phyloP scores from a whole-genome alignment of 2,113 vertebrate genomes.

The Leptobrachium ailaonicum region DNA sequence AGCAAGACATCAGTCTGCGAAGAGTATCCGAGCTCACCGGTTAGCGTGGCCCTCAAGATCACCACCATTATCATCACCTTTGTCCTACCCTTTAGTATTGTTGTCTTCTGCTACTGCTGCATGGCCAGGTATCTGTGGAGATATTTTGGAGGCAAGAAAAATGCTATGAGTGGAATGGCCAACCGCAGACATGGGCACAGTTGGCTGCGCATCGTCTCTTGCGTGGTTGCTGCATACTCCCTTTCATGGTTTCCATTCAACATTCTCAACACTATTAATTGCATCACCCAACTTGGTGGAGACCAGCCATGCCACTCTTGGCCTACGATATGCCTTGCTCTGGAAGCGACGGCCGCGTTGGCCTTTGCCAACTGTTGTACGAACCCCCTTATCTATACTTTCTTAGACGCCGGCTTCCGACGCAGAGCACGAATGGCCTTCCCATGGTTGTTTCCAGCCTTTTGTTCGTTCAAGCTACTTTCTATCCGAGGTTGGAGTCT shows the following conservation, averaged over 20 bases:
- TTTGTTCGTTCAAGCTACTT: constrained; percentile 38
- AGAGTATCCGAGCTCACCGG: constrained; percentile 57
- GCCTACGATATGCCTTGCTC: constrained; percentile 57
- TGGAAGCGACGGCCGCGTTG: constrained; percentile 72
- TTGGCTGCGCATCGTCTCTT: constrained; percentile 78
- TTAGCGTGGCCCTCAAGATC: constrained; percentile 62
- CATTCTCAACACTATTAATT: constrained; percentile 65
- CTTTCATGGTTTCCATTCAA: constrained; percentile 85
- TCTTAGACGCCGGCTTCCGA: constrained; percentile 78
- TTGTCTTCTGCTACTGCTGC: constrained; percentile 76
- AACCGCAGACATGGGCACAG: constrained; percentile 62
- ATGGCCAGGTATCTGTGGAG: constrained; percentile 70
- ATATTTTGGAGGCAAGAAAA: constrained; percentile 50
- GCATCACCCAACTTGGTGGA: constrained; percentile 52
- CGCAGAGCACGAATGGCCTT: constrained; percentile 47
- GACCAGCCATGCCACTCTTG: constrained; percentile 48
- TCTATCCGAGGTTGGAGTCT: constrained; percentile 32
- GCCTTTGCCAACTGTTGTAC: constrained; percentile 84
- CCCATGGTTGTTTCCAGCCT: neutral
- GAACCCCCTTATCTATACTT: constrained; percentile 80
- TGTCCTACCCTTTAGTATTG: constrained; percentile 71
- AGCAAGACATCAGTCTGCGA: constrained; percentile 52
- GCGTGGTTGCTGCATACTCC: constrained; percentile 75
- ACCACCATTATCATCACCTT: constrained; percentile 73
- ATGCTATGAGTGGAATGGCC: constrained; percentile 39